Conservation (phyloP, 2,113 vertebrate species). For the Recurvirostra avosetta region DNA sequence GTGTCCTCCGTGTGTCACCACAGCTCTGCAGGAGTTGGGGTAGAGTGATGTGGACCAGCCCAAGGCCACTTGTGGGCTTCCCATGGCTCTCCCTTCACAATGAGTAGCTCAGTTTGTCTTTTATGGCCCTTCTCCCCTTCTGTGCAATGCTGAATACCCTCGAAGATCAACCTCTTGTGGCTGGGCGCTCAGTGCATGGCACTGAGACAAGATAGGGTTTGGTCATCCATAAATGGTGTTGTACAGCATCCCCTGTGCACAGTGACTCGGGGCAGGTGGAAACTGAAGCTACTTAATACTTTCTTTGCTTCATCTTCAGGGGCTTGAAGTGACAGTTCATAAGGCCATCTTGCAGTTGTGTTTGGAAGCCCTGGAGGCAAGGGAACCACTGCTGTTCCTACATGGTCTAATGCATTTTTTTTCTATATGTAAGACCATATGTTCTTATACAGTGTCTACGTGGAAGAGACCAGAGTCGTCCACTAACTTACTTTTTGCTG, state of each 20-base stretch:
- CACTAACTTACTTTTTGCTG: background rate
- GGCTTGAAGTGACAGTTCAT: background rate
- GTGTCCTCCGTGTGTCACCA: background rate
- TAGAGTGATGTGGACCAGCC: background rate
- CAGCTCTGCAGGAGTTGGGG: background rate
- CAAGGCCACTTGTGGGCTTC: background rate
- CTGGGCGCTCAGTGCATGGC: background rate
- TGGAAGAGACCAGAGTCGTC: background rate
- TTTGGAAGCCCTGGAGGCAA: background rate
- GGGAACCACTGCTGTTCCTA: background rate
- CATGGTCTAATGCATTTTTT: accelerated
- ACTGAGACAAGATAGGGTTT: background rate
- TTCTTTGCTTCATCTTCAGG: background rate
- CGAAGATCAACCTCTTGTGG: background rate
- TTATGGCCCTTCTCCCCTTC: background rate
- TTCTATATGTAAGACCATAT: background rate
- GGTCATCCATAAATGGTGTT: background rate
- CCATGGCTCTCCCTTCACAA: background rate
- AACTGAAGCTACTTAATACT: background rate
- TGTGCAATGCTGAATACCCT: background rate
- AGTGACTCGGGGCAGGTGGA: background rate
- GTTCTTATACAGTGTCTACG: background rate
- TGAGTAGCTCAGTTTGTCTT: background rate
- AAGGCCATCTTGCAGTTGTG: background rate
- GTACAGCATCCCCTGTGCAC: background rate